These are phyloP conservation scores for Amblyraja radiata DNA, from an alignment of 2,797 vertebrate genomes.

Conservation along the genomic window DNA sequence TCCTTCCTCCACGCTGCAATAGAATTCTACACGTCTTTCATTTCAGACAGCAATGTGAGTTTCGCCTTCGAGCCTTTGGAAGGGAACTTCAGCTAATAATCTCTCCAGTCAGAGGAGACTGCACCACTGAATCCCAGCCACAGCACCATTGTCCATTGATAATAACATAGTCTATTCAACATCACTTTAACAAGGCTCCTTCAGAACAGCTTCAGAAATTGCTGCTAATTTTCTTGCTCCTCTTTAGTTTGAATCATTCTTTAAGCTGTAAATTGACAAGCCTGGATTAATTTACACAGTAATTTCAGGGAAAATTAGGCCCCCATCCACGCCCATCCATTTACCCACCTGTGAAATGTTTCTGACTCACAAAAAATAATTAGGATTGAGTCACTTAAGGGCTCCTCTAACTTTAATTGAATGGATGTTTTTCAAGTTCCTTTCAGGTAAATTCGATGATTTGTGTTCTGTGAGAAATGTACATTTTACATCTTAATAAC, in stretches of 20 bases:
- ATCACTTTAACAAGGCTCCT: background rate
- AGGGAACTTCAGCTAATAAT: background rate
- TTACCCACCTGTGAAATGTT: background rate
- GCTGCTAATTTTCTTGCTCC: background rate
- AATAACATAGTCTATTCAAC: background rate
- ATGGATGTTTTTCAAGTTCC: background rate
- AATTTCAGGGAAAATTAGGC: constrained; percentile 12
- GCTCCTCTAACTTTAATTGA: background rate
- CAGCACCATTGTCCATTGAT: background rate
- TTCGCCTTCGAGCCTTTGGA: background rate
- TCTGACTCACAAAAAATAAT: background rate
- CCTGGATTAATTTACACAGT: constrained; percentile 23
- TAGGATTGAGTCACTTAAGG: background rate
- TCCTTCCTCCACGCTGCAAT: no score
- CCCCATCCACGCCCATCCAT: background rate
- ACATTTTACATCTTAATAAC: background rate
- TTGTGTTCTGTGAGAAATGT: background rate
- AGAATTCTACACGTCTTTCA: background rate
- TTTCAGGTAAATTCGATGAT: background rate
- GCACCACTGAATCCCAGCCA: background rate
- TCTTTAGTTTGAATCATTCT: background rate
- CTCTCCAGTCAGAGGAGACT: background rate
- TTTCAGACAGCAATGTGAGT: background rate
- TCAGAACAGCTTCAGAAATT: background rate
- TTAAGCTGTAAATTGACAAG: background rate